Base-by-base conservation (phyloP, 2,113 vertebrate genomes). In the Solea senegalensis region DNA sequence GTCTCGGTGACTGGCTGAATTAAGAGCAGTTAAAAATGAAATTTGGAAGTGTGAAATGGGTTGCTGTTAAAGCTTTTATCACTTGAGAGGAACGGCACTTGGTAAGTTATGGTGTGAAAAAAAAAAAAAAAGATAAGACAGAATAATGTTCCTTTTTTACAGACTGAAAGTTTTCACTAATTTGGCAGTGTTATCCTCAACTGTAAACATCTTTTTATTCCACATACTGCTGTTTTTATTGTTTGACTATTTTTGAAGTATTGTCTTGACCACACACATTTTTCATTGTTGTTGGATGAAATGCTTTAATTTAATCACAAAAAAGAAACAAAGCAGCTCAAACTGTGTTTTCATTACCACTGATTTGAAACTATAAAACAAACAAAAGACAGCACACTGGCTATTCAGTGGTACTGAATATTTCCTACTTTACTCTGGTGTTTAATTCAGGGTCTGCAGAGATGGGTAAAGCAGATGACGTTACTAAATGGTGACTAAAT, bases 21-120 rank as follows among this genome's bases (percentile, higher is more conserved):
- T 45, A 5, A 50, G 27, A 27, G 4, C 26, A 13, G 5, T 50
- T 46, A 16, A 72, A 64, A 72, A 67, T 77, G 73, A 50, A 74
- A 69, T 72, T 83, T 70, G 70, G 69, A 55, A 70, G 73, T 21
- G 77, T 81, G 86, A 77, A 85, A 74, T 59, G 45, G 51, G 70
- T 11, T 13, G 63, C 71, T 76, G 70, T 86, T 73, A 80, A 63
- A 69, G 72, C 60, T 69, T 86, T 83, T 83, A 83, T 78, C 80
- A 85, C 71, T 82, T 60, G 12, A 62, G 80, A 81, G 48, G 74
- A 83, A 70, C 61, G 81, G 83, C 82, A 82, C 80, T 83, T 69
- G 21, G 49, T 72, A 60, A 78, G 66, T 65, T 57, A 65, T 65
- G 61, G 82, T 88, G 86, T 85, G 45, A 4, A n/a, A 69, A 49